A percentile compares a stretch with the other conserved stretches of the same genome.
Evolutionary conservation across 2,797 vertebrate genomes (phyloP).

Genomic region (Chrysocyon brachyurus): DNA sequence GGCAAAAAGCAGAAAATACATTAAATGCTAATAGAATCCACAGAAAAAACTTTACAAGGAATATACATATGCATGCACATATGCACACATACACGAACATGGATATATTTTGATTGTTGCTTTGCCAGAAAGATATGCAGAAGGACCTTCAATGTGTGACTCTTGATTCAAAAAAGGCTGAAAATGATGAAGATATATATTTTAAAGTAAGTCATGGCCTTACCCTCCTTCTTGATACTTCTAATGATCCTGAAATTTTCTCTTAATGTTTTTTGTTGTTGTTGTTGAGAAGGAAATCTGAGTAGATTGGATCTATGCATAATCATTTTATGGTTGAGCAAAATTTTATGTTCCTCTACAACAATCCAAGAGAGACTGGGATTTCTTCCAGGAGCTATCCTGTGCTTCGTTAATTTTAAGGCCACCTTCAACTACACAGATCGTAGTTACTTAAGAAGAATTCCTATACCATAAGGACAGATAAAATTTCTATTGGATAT

Average conservation of each 20-base stretch:
- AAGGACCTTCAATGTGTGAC: not conserved
- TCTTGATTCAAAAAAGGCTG: conserved; percentile 45
- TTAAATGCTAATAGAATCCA: not conserved
- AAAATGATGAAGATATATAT: conserved; percentile 44
- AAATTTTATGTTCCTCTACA: conserved; percentile 80
- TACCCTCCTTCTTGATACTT: conserved; percentile 41
- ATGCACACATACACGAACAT: not conserved
- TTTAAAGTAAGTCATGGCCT: conserved; percentile 41
- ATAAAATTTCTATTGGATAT: conserved; percentile 66
- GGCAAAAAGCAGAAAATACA: conserved; percentile 18
- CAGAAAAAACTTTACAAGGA: not conserved
- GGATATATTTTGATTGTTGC: not conserved
- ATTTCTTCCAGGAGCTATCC: conserved; percentile 79
- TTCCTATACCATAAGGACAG: conserved; percentile 68
- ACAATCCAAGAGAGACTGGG: conserved; percentile 76
- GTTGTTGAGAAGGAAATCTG: conserved; percentile 70
- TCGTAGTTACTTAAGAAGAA: conserved; percentile 68
- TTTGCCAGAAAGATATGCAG: not conserved
- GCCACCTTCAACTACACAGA: conserved; percentile 68
- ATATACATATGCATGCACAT: not conserved
- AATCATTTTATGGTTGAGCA: conserved; percentile 80
- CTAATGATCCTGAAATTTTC: conserved; percentile 66
- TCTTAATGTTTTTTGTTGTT: conserved; percentile 31
- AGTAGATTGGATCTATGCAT: conserved; percentile 81
- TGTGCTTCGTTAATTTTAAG: conserved; percentile 84